Conservation (phyloP, 2,797 vertebrate genomes). For the Lagorchestes hirsutus region DNA sequence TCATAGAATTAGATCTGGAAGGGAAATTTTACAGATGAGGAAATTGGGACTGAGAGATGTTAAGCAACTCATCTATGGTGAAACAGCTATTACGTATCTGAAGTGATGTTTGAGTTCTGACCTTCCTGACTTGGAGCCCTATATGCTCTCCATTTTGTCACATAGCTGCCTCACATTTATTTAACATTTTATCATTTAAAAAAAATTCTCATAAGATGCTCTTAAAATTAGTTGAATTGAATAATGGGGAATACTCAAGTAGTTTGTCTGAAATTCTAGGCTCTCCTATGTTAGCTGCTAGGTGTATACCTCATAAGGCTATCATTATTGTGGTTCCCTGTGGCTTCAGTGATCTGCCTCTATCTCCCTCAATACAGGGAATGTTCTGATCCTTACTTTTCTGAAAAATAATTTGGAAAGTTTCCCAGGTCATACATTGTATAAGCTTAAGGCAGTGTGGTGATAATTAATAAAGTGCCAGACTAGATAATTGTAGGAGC, state of each 20-base stretch:
- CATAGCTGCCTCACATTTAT: background rate
- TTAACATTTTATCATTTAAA: background rate
- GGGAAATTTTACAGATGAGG: background rate
- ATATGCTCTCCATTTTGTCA: background rate
- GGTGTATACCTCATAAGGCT: constrained; percentile 26
- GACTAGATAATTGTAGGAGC: constrained; percentile 69
- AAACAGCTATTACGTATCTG: background rate
- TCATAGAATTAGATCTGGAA: background rate
- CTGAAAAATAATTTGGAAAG: constrained; percentile 69
- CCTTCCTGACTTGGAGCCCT: background rate
- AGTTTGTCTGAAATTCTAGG: background rate
- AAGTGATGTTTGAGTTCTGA: background rate
- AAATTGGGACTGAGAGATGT: background rate
- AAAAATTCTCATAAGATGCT: background rate
- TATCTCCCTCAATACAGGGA: constrained; percentile 14
- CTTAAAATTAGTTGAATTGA: background rate
- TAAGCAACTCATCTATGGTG: background rate
- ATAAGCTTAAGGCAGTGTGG: constrained; percentile 48
- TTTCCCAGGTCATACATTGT: constrained; percentile 49
- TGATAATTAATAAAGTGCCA: constrained; percentile 79
- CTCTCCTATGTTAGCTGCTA: constrained; percentile 44
- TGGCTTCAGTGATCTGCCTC: background rate
- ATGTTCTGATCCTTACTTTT: accelerated
- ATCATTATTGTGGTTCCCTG: constrained; percentile 39
- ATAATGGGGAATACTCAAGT: background rate